Percentiles rank a stretch among this genome's conserved stretches.
These are phyloP conservation scores for Callionymus lyra DNA, from an alignment of 2,113 vertebrate genomes.

Conservation along the genomic window DNA sequence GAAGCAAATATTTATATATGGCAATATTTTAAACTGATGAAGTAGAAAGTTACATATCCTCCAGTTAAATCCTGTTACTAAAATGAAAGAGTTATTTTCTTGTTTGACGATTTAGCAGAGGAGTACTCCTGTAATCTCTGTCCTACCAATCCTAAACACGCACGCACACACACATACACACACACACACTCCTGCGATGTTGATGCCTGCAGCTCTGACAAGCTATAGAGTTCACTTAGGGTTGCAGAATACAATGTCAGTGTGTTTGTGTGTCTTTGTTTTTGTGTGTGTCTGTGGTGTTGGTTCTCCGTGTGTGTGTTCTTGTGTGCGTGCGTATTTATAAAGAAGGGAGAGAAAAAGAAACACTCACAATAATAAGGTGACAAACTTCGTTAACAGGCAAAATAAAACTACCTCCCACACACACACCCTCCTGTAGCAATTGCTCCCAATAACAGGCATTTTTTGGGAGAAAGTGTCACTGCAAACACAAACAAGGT, in stretches of 20 bases:
- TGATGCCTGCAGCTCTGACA: slow-evolving; percentile 44
- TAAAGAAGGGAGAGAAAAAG: neutral
- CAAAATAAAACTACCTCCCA: slow-evolving; percentile 3
- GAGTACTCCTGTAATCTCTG: slow-evolving; percentile 4
- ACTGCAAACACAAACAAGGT: no score
- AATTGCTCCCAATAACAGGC: no score
- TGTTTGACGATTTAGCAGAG: no score
- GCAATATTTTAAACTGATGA: no score
- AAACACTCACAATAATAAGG: neutral
- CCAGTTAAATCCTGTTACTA: no score
- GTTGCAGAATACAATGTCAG: slow-evolving; percentile 15
- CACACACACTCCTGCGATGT: slow-evolving; percentile 13
- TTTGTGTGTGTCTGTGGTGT: slow-evolving; percentile 1
- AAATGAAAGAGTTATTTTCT: no score
- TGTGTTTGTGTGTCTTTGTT: no score
- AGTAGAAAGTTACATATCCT: no score
- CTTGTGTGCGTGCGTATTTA: no score
- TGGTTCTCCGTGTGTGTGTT: no score
- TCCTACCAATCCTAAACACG: neutral
- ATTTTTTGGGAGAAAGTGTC: neutral
- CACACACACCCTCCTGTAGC: neutral
- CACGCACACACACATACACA: slow-evolving; percentile 3
- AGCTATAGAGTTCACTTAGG: slow-evolving; percentile 31
- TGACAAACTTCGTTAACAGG: slow-evolving; percentile 8
- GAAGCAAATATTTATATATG: no score